phyloP scores from a whole-genome alignment of 1,140 invertebrate species.

The Chrysoperla carnea region DNA sequence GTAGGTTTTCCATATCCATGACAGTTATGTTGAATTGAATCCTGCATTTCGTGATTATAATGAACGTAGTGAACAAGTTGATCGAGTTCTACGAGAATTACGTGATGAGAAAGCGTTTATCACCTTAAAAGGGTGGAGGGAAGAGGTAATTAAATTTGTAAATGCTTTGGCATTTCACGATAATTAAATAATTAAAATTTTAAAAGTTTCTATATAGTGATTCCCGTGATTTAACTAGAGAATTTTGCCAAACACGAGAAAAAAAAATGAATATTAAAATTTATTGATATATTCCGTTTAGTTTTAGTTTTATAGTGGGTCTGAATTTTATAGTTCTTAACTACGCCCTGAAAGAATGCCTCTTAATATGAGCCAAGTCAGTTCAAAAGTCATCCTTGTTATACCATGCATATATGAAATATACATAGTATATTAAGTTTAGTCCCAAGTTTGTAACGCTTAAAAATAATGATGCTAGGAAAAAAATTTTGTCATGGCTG shows the following conservation, averaged over 20 bases:
- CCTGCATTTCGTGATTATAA: constrained; percentile 68
- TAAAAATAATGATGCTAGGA: too few species aligned
- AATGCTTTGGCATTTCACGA: background rate
- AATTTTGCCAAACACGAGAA: background rate
- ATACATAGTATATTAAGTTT: too few species aligned
- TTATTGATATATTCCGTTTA: too few species aligned
- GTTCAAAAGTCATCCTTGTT: too few species aligned
- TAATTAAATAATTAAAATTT: constrained; percentile 1
- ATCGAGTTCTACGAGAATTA: constrained; percentile 57
- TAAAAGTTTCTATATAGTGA: background rate
- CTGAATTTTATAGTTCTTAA: too few species aligned
- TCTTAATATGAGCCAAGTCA: too few species aligned
- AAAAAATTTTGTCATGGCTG: too few species aligned
- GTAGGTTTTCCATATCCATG: constrained; percentile 49
- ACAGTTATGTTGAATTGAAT: constrained; percentile 60
- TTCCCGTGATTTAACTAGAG: background rate
- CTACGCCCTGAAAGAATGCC: too few species aligned
- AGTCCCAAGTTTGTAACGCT: too few species aligned
- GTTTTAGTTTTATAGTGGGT: too few species aligned
- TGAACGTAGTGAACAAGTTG: constrained; percentile 59
- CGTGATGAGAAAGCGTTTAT: constrained; percentile 40
- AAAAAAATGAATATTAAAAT: too few species aligned
- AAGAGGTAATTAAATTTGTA: constrained; percentile 45
- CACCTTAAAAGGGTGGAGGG: constrained; percentile 72
- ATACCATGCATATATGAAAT: too few species aligned